These are phyloP conservation scores for Microctonus brassicae DNA, from an alignment of 2,888 invertebrate genomes.

Conservation along the genomic window DNA sequence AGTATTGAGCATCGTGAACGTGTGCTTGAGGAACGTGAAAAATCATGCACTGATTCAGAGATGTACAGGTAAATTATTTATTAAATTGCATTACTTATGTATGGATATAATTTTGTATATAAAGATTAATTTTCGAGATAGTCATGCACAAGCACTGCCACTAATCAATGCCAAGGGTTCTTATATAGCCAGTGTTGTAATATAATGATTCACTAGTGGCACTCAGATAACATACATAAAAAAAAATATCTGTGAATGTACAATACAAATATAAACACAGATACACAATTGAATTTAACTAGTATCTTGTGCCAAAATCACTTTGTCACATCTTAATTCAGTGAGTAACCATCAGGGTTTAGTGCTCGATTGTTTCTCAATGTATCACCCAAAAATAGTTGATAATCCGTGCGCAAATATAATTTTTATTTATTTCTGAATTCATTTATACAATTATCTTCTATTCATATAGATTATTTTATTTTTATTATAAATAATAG, in stretches of 20 bases:
- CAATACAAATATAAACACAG: constrained; percentile 20
- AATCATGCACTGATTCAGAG: constrained; percentile 51
- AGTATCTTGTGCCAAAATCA: constrained; percentile 31
- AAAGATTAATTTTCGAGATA: neutral
- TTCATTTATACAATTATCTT: neutral
- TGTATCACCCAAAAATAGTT: constrained; percentile 21
- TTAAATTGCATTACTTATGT: neutral
- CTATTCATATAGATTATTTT: neutral
- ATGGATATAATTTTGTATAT: neutral
- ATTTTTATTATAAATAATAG: too few species aligned
- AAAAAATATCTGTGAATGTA: neutral
- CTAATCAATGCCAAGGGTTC: constrained; percentile 57
- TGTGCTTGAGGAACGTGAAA: constrained; percentile 52
- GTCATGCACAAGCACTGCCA: constrained; percentile 17
- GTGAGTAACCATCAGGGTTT: constrained; percentile 21
- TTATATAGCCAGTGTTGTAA: constrained; percentile 46
- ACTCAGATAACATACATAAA: neutral
- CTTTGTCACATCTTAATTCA: constrained; percentile 19
- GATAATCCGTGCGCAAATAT: neutral
- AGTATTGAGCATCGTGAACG: constrained; percentile 53
- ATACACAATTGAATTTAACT: constrained; percentile 30
- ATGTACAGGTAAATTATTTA: constrained; percentile 57
- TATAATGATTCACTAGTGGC: constrained; percentile 34
- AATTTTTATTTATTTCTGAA: neutral
- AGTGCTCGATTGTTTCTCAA: constrained; percentile 25